Evolutionary conservation across 2,113 vertebrate genomes (phyloP), one percentile per base, ranked within the genome.

Genomic region (Lepus timidus): DNA sequence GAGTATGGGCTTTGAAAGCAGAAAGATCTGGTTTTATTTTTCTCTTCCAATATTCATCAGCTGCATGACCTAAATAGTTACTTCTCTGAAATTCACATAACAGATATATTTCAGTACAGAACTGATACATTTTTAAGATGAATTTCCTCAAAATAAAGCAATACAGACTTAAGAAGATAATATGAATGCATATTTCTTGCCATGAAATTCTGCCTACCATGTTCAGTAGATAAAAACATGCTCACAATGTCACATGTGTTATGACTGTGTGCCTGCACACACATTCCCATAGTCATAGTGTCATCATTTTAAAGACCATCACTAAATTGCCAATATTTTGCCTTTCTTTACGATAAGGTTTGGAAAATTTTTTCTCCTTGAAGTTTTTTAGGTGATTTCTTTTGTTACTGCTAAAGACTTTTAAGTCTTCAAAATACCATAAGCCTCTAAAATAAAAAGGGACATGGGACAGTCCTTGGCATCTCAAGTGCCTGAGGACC

Each of bases 121-220:
- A 64, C 7, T 64, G 17, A 78, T 78, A 12, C 36, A n/a, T 92
- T 91, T 95, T 27, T 71, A 83, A 76, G 13, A 58, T 74, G 17
- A 55, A 68, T 55, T 82, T 3, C 22, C 27, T 58, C 4, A 73
- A 88, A 90, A 68, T 31, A 84, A 67, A 73, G 73, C 25, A 74
- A 49, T 27, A 0, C 2, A 88, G 23, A 6, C 6, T 80, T 71
- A 33, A 75, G 36, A 88, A 76, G 51, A 73, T 61, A 70, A 65
- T 36, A 31, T 16, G 19, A 9, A 2, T 44, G 3, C 4, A 14
- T 31, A 49, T 84, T 94, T 84, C 11, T 44, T 64, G 10, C 68
- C 25, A 29, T 3, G 39, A 49, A 78, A 52, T 51, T 76, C 79
- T 71, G 39, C 52, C 36, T 89, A 23, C 4, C 44, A 25, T 1